Percentiles rank a stretch among this genome's conserved stretches.
These are phyloP conservation scores for Leptosomus discolor DNA, from an alignment of 2,113 vertebrate species.

Conservation along the genomic window DNA sequence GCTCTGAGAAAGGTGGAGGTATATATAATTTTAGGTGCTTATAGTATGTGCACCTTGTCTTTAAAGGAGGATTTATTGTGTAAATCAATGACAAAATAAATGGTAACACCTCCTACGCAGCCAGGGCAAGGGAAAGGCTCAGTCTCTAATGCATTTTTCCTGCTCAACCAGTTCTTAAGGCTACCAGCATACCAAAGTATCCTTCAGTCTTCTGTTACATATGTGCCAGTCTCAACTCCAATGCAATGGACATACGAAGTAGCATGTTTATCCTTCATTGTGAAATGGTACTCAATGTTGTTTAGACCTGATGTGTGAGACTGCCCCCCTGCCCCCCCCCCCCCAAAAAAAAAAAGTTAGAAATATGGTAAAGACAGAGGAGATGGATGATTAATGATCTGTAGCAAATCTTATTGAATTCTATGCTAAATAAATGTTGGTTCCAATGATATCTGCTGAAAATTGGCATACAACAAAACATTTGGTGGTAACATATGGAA, in stretches of 20 bases:
- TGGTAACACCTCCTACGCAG: neutral
- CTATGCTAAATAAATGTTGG: neutral
- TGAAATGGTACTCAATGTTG: neutral
- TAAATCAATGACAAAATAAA: conserved; percentile 1
- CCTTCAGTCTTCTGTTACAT: neutral
- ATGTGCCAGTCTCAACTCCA: neutral
- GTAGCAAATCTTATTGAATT: neutral
- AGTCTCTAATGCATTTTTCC: neutral
- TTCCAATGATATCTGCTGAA: neutral
- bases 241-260: fast-evolving
- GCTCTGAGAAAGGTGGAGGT: neutral
- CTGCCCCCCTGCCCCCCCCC: fast-evolving
- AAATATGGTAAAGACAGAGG: neutral
- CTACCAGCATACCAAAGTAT: neutral
- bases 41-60: neutral
- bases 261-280: neutral
- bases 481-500: conserved; percentile 42
- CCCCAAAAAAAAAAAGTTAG: neutral
- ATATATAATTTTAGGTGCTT: neutral
- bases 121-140: neutral
- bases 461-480: conserved; percentile 34
- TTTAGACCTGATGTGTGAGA: neutral
- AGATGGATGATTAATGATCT: neutral
- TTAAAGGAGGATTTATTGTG: neutral
- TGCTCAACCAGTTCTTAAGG: neutral